Base-by-base conservation (phyloP, 2,113 vertebrate genomes). In the Dicaeum eximium region DNA sequence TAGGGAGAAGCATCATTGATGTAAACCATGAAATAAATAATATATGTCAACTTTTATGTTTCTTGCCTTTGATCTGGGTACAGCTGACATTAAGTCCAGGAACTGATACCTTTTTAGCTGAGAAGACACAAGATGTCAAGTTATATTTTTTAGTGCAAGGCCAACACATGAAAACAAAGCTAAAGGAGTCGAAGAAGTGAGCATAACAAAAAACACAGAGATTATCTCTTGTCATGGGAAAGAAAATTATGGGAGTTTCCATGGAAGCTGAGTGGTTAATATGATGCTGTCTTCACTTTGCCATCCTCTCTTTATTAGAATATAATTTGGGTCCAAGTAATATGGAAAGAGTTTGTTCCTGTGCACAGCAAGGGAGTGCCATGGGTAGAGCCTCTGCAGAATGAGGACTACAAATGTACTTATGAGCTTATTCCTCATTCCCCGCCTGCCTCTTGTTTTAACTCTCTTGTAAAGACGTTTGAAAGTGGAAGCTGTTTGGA, bases 21-120 rank as follows among this genome's bases (percentile, higher is more conserved):
- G 86, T 92, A 96, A 97, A 97, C 94, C 95, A 80, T 66, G 96
- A 97, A 95, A 97, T 97, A 97, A 97, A 97, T 97, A 97, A 97
- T 97, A 97, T 94, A 97, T 97, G 91, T 96, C 92, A 94, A 96
- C 96, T 96, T 97, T 97, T 97, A 97, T 97, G 96, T 97, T 97
- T 87, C 82, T 91, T 88, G 92, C 64, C 91, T 97, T 97, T 97
- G 95, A 97, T 97, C 96, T 92, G 87, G 51, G 51, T 94, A 79
- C 87, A 87, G 90, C 95, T 97, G 96, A 97, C 96, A 96, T 85
- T 94, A 94, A 94, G 94, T 95, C 95, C 96, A 93, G 92, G 89
- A 96, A 86, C 4, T 80, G 90, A 92, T 93, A 95, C 94, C 93
- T 95, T 97, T 96, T 97, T 90, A 97, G 94, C 80, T 93, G 91